Evolutionary conservation across 2,797 vertebrate species (phyloP).

Genomic region (Liparis tanakae): DNA sequence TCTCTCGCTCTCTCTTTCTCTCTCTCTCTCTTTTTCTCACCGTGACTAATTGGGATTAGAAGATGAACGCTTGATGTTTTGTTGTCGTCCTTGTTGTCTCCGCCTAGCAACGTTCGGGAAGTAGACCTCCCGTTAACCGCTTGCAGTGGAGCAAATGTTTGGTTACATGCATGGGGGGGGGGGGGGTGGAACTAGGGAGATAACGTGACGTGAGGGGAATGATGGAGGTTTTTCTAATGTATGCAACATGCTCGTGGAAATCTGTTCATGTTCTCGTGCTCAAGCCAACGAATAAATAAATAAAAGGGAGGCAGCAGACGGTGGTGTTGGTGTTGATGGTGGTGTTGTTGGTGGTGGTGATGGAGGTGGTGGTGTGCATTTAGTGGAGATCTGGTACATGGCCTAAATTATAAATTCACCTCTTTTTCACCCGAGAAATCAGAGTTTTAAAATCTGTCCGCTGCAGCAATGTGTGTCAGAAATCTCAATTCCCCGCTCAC

Average conservation of each 20-base stretch:
- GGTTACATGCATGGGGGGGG: slow-evolving; percentile 32
- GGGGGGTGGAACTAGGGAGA: slow-evolving; percentile 41
- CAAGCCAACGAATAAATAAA: slow-evolving; percentile 17
- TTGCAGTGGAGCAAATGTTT: slow-evolving; percentile 47
- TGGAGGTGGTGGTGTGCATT: too few species aligned
- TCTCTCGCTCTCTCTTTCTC: slow-evolving; percentile 21
- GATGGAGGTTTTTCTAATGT: slow-evolving; percentile 9
- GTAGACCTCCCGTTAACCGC: background rate
- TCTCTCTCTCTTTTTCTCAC: slow-evolving; percentile 25
- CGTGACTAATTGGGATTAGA: slow-evolving; percentile 53
- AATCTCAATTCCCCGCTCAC: background rate
- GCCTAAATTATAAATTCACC: background rate
- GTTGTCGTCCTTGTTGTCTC: slow-evolving; percentile 38
- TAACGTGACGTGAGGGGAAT: slow-evolving; percentile 29
- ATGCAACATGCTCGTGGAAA: slow-evolving; percentile 13
- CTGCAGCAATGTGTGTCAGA: background rate
- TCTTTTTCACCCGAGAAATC: background rate
- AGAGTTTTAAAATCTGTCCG: background rate
- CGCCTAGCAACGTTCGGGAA: background rate
- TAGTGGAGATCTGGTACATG: too few species aligned
- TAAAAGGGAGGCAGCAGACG: slow-evolving; percentile 19
- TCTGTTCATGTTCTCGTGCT: slow-evolving; percentile 23
- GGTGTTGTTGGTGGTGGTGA: too few species aligned
- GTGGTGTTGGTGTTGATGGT: too few species aligned
- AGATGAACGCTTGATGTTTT: slow-evolving; percentile 48